A percentile compares a stretch with the other conserved stretches of the same genome.
phyloP scores from a whole-genome alignment of 1,140 invertebrate genomes.

The Druon quercuslanigerum region DNA sequence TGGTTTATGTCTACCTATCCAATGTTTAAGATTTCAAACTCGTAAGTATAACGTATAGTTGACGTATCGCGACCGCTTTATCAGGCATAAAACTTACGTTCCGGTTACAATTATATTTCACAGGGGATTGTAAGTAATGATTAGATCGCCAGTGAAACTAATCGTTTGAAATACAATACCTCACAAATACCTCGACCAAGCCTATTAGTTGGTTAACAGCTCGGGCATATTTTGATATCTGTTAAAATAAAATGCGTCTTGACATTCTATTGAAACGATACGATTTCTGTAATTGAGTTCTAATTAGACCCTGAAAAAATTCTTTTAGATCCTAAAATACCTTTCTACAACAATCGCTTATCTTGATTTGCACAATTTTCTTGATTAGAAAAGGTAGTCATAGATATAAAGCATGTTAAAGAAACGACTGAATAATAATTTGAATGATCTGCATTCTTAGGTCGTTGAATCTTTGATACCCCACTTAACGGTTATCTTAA shows the following conservation, averaged over 20 bases:
- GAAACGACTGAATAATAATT: background rate
- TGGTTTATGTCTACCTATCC: background rate
- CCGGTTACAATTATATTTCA: slow-evolving; percentile 25
- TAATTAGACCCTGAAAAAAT: slow-evolving; percentile 2
- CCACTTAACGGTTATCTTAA: slow-evolving; percentile 60
- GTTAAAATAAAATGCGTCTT: background rate
- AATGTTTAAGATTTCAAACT: background rate
- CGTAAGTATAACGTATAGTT: background rate
- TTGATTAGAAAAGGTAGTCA: background rate
- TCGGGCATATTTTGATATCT: background rate
- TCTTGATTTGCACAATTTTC: background rate
- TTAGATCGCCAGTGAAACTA: slow-evolving; percentile 28
- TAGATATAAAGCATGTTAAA: background rate
- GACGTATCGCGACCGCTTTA: slow-evolving; percentile 26
- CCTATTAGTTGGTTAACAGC: slow-evolving; percentile 28
- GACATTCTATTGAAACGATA: background rate
- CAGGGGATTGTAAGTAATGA: slow-evolving; percentile 16
- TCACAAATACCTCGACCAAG: slow-evolving; percentile 20
- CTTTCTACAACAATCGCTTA: background rate
- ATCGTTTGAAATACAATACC: slow-evolving; percentile 28
- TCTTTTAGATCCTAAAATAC: background rate
- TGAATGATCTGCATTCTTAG: no score
- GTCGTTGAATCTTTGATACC: slow-evolving; percentile 37
- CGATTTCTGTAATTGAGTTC: slow-evolving; percentile 29
- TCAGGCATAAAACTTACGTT: slow-evolving; percentile 23